Evolutionary conservation across 2,113 vertebrate species (phyloP).

Genomic region (Trachemys scripta): DNA sequence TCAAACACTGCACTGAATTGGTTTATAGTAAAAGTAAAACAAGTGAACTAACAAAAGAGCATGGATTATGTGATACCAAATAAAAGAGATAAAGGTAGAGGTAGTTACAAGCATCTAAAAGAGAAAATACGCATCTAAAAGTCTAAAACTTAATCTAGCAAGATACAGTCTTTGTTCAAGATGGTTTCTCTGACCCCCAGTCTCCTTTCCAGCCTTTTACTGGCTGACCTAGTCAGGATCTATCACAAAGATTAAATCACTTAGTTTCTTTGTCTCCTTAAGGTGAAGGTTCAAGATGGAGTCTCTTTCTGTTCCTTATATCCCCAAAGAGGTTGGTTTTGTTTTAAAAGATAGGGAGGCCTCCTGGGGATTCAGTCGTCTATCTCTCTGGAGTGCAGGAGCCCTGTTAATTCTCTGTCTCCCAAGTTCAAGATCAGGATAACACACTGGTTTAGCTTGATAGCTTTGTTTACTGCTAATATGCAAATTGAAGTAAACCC

Average conservation of each 20-base stretch:
- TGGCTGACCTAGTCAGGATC: not conserved
- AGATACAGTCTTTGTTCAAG: not conserved
- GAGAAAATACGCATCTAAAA: not conserved
- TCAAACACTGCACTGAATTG: not conserved
- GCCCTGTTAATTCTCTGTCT: not conserved
- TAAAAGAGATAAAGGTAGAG: no score
- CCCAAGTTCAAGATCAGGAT: not conserved
- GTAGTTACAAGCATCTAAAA: no score
- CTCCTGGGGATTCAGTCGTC: not conserved
- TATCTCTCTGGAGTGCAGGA: not conserved
- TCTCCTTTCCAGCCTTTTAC: no score
- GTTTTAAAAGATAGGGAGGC: not conserved
- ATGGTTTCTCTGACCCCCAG: not conserved
- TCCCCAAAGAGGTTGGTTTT: not conserved
- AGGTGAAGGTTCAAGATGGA: not conserved
- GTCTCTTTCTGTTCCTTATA: not conserved
- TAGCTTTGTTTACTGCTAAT: not conserved
- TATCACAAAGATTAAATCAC: not conserved
- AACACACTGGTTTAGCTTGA: not conserved
- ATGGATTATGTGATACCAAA: not conserved
- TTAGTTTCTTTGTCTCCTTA: not conserved
- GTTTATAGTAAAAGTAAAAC: not conserved
- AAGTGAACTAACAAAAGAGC: not conserved
- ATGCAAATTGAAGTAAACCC: not conserved
- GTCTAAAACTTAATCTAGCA: not conserved